Conservation (phyloP, 2,113 vertebrate species). For the Melanerpes aurifrons region DNA sequence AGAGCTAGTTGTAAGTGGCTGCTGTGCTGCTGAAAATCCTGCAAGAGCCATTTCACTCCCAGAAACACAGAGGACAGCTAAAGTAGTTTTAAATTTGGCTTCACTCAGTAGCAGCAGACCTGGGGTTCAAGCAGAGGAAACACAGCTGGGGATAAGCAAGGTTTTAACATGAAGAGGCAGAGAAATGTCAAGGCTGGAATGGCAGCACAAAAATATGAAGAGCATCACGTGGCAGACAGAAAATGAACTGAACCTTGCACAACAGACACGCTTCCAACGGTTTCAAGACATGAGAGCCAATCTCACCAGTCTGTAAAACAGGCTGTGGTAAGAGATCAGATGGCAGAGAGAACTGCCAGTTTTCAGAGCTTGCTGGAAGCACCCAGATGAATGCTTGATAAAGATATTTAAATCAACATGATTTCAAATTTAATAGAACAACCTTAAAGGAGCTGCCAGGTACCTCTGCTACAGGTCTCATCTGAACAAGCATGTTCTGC, state of each 20-base stretch:
- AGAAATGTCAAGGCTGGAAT: neutral
- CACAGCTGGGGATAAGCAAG: neutral
- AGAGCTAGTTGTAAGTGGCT: neutral
- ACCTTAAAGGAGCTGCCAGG: neutral
- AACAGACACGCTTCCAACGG: rapidly evolving
- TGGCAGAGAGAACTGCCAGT: neutral
- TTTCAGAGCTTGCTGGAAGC: neutral
- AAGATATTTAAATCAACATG: neutral
- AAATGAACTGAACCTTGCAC: neutral
- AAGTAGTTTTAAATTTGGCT: neutral
- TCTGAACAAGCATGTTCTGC: neutral
- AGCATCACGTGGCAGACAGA: neutral
- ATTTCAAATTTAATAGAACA: neutral
- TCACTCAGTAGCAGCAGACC: neutral
- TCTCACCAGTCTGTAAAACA: neutral
- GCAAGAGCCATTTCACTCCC: neutral
- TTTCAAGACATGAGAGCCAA: neutral
- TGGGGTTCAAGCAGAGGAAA: neutral
- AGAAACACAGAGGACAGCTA: neutral
- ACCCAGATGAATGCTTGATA: rapidly evolving
- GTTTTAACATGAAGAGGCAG: neutral
- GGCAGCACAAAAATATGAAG: neutral
- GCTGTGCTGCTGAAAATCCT: neutral
- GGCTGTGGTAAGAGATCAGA: neutral
- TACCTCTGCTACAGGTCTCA: neutral